Percentiles rank a stretch among this genome's conserved stretches.
These are phyloP conservation scores for Anastrepha ludens DNA, from an alignment of 1,140 invertebrate genomes.

Conservation along the genomic window DNA sequence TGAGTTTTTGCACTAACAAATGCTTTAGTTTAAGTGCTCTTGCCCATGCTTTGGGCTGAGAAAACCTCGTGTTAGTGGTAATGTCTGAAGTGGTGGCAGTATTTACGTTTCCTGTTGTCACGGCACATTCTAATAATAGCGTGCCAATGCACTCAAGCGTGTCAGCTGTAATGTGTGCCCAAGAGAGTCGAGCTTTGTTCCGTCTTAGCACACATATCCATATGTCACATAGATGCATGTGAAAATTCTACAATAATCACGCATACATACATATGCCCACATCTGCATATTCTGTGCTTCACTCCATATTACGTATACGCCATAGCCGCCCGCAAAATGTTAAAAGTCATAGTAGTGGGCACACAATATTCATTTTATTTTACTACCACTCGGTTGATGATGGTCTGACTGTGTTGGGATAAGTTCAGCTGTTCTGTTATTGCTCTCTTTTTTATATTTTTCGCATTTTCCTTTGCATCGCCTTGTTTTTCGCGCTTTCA, in stretches of 20 bases:
- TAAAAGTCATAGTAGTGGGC: not conserved
- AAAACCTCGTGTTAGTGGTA: not conserved
- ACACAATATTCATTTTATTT: not conserved
- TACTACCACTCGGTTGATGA: not conserved
- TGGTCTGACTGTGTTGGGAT: not conserved
- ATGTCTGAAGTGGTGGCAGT: not conserved
- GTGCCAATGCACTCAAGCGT: conserved; percentile 5
- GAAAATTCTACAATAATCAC: not conserved
- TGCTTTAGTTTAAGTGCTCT: too few relatives aligned
- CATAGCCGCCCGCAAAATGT: not conserved
- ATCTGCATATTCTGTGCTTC: not conserved
- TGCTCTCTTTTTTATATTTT: not conserved
- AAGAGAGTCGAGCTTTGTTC: not conserved
- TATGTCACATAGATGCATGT: not conserved
- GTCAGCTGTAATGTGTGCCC: not conserved
- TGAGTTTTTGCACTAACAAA: too few relatives aligned
- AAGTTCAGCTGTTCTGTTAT: not conserved
- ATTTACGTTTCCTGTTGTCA: not conserved
- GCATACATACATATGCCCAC: too few relatives aligned
- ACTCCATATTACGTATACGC: conserved; percentile 18
- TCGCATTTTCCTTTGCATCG: not conserved
- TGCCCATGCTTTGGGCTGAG: too few relatives aligned
- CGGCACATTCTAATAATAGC: not conserved
- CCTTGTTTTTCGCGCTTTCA: not conserved
- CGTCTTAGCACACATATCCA: too few relatives aligned